Conservation (phyloP, 1,140 invertebrate genomes). For the Zaprionus vittiger region DNA sequence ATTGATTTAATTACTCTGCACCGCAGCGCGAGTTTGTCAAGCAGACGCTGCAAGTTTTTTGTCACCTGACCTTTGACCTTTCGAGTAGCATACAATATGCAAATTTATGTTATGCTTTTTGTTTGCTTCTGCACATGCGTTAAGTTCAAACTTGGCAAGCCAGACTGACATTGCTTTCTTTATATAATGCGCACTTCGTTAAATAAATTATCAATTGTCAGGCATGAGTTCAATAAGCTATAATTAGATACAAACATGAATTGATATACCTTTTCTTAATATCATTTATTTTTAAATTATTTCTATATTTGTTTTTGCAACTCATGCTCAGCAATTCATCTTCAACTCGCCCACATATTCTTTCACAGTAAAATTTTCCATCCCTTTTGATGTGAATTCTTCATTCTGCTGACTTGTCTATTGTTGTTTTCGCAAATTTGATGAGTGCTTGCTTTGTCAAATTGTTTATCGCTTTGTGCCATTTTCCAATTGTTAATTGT, state of each 20-base stretch:
- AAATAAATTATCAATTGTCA: no score
- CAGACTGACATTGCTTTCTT: background rate
- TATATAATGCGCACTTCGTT: background rate
- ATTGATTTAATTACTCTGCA: slow-evolving; percentile 77
- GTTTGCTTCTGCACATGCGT: background rate
- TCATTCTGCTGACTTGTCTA: slow-evolving; percentile 1
- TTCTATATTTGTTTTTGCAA: background rate
- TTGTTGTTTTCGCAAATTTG: background rate
- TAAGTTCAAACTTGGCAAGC: background rate
- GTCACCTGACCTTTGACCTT: slow-evolving; percentile 13
- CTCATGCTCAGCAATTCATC: no score
- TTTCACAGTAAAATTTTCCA: background rate
- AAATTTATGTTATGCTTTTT: background rate
- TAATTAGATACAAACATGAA: no score
- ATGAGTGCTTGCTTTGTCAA: slow-evolving; percentile 9
- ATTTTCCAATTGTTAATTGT: slow-evolving; percentile 38
- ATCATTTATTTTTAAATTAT: background rate
- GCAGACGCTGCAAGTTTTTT: slow-evolving; percentile 5
- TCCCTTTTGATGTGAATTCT: background rate
- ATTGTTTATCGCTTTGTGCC: slow-evolving; percentile 43
- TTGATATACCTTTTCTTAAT: background rate
- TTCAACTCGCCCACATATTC: background rate
- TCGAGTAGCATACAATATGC: background rate
- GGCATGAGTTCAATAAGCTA: no score
- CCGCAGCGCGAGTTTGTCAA: background rate